phyloP scores from a whole-genome alignment of 2,888 invertebrate genomes.

The Eupithecia subfuscata region DNA sequence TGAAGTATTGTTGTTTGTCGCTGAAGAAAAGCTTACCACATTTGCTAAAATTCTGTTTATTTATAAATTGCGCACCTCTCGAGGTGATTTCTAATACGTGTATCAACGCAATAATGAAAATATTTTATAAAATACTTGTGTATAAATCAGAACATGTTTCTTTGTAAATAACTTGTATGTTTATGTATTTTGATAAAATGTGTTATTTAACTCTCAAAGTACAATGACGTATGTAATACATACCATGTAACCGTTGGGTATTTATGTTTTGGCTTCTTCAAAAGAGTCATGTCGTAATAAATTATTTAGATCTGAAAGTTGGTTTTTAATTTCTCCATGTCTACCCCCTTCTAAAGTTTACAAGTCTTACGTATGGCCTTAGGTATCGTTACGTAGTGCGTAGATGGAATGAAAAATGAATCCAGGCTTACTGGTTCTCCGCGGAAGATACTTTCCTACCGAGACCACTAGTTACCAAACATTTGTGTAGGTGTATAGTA shows the following conservation, averaged over 20 bases:
- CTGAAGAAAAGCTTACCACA: constrained; percentile 37
- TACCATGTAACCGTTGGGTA: constrained; percentile 46
- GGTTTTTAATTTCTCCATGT: constrained; percentile 53
- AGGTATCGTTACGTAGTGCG: too few relatives aligned
- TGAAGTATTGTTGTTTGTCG: constrained; percentile 38
- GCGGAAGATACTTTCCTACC: too few relatives aligned
- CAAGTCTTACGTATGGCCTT: too few relatives aligned
- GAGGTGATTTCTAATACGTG: constrained; percentile 52
- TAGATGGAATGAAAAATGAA: too few relatives aligned
- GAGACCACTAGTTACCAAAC: too few relatives aligned
- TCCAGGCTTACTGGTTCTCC: too few relatives aligned
- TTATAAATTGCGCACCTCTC: constrained; percentile 43
- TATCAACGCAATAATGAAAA: constrained; percentile 69
- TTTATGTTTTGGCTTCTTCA: constrained; percentile 65
- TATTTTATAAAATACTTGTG: constrained; percentile 59
- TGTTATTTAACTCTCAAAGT: constrained; percentile 49
- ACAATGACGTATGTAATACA: constrained; percentile 54
- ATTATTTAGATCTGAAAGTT: constrained; percentile 72
- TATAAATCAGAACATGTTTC: constrained; percentile 60
- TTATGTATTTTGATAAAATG: constrained; percentile 47
- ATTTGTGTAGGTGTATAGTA: too few relatives aligned
- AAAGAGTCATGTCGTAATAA: constrained; percentile 63
- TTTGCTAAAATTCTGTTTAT: constrained; percentile 44
- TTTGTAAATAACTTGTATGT: constrained; percentile 67
- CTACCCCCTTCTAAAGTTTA: not conserved